Evolutionary conservation across 2,888 invertebrate species (phyloP).

Genomic region (Megaustenia siamemsis): DNA sequence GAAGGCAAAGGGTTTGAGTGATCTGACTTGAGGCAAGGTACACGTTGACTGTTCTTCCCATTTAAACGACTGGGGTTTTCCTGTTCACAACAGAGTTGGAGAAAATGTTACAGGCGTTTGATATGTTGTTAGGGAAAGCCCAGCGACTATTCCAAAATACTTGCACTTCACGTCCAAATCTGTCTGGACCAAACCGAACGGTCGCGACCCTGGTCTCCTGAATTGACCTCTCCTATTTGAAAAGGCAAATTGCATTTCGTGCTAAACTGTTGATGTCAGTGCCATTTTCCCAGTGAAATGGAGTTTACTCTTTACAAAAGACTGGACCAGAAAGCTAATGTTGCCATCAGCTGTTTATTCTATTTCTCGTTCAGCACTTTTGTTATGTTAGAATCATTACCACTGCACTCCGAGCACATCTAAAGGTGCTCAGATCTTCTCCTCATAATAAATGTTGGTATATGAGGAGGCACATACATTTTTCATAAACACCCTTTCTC

Average conservation of each 20-base stretch:
- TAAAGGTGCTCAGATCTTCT: too few relatives aligned
- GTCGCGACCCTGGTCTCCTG: constrained; percentile 6
- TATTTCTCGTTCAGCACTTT: background rate
- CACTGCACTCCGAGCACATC: too few relatives aligned
- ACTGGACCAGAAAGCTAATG: background rate
- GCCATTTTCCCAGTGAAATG: constrained; percentile 22
- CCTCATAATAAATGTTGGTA: too few relatives aligned
- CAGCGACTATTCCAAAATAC: background rate
- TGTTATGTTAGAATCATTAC: too few relatives aligned
- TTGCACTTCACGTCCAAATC: too few relatives aligned
- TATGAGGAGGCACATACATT: too few relatives aligned
- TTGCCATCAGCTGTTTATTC: background rate
- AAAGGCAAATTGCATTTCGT: constrained; percentile 12
- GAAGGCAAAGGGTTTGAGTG: background rate
- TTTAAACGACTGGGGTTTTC: background rate
- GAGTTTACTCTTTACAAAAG: background rate
- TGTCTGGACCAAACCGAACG: background rate
- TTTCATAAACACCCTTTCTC: too few relatives aligned
- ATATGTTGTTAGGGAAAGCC: background rate
- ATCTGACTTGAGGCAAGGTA: constrained; percentile 28
- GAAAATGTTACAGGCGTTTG: background rate
- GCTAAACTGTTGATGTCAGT: constrained; percentile 24
- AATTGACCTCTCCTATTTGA: background rate
- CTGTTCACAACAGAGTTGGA: background rate
- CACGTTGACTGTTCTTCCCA: background rate